Evolutionary conservation across 2,113 vertebrate species (phyloP).

Genomic region (Notiomystis cincta): DNA sequence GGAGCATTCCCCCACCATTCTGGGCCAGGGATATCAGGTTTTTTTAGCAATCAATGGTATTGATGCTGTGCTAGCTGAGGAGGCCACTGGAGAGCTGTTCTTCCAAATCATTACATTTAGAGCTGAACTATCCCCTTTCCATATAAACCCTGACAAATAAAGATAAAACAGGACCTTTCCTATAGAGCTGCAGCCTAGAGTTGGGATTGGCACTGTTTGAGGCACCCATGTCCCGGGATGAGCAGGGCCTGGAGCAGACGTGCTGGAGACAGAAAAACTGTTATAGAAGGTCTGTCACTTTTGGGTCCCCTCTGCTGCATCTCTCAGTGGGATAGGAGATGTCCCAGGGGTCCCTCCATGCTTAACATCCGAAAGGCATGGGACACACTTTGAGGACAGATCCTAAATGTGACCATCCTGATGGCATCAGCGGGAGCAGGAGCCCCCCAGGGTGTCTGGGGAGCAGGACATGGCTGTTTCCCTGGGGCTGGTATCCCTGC

Average conservation of each 20-base stretch:
- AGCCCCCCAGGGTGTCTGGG: accelerated
- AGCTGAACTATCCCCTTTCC: constrained; percentile 74
- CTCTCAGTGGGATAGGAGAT: not conserved
- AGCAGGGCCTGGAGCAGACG: not conserved
- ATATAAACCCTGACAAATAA: constrained; percentile 75
- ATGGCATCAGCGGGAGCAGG: not conserved
- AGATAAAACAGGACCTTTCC: constrained; percentile 63
- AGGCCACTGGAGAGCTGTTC: constrained; percentile 75
- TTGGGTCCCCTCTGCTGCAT: not conserved
- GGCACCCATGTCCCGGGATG: accelerated
- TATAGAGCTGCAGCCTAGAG: not conserved
- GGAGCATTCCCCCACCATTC: not conserved
- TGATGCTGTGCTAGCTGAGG: constrained; percentile 49
- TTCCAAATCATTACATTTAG: constrained; percentile 72
- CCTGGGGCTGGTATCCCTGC: accelerated
- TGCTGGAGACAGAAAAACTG: not conserved
- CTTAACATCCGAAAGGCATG: accelerated
- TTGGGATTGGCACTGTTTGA: not conserved
- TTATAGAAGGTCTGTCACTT: not conserved
- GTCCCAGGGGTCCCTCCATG: accelerated
- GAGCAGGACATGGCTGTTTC: not conserved
- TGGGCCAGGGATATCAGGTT: constrained; percentile 46
- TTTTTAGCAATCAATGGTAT: constrained; percentile 74
- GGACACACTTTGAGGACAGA: not conserved
- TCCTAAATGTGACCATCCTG: not conserved